A percentile compares a stretch with the other conserved stretches of the same genome.
Conservation (phyloP, 2,888 invertebrate genomes). For the Parnassius mnemosyne region DNA sequence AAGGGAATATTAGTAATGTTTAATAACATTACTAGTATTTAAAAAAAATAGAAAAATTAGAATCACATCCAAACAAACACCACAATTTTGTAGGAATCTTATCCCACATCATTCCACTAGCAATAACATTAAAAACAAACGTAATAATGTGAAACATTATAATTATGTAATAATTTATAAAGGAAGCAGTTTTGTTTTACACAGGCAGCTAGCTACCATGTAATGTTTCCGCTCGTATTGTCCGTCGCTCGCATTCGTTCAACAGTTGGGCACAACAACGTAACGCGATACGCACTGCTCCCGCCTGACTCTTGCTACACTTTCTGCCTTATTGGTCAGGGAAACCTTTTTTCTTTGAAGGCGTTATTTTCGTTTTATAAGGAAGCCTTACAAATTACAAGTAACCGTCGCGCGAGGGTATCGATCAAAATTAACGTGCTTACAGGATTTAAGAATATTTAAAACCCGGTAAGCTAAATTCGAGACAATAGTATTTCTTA, state of each 20-base stretch:
- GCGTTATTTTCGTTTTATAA: conserved; percentile 55
- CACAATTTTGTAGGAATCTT: too few species aligned
- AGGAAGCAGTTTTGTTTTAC: conserved; percentile 11
- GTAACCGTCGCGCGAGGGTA: conserved; percentile 28
- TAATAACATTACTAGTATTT: too few species aligned
- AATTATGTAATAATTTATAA: conserved; percentile 15
- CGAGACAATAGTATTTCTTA: background rate
- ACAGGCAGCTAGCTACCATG: conserved; percentile 7
- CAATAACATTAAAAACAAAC: background rate
- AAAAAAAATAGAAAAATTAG: too few species aligned
- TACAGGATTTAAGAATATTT: conserved; percentile 2
- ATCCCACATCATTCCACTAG: too few species aligned
- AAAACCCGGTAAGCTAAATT: background rate
- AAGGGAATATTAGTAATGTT: too few species aligned
- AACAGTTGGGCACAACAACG: conserved; percentile 32
- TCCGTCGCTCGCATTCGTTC: conserved; percentile 27
- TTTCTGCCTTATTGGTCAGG: conserved; percentile 44
- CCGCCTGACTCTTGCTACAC: conserved; percentile 37
- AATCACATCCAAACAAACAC: too few species aligned
- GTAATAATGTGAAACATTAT: conserved; percentile 7
- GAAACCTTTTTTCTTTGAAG: conserved; percentile 65
- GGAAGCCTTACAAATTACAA: conserved; percentile 60
- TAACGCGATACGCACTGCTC: conserved; percentile 41
- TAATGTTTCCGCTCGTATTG: conserved; percentile 23
- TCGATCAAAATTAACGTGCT: conserved; percentile 20